Base-by-base conservation (phyloP, 2,888 invertebrate species). In the Cheilosia vernalis region DNA sequence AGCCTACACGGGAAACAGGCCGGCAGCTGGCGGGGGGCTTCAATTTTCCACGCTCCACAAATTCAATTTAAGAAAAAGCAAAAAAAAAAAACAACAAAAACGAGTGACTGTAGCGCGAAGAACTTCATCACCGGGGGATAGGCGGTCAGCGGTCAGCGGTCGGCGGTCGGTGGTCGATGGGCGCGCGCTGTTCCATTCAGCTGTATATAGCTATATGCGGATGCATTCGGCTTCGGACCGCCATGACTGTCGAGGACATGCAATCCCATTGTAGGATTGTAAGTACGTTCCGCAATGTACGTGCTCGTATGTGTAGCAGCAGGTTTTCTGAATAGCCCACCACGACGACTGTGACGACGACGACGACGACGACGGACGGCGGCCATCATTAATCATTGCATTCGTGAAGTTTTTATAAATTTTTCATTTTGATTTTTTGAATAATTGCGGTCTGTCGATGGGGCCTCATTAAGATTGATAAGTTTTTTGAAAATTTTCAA, bases 401-500 rank as follows among this genome's bases (percentile, higher is more conserved):
- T 77, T 85, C 72, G 85, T 80, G 72, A 80, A 80, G 74, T 76
- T 80, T 81, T 85, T 85, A 77, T 85, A 85, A 85, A 85, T 86
- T 82, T 82, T 86, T 82, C 86, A 86, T 86, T 86, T 86, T 86
- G 86, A 78, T 85, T 85, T 85, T 85, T 80, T 85, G 85, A 85
- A 85, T 85, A 86, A 86, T 86, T 86, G 86, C 86, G 81, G 64
- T 82, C 86, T 86, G 86, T 86, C 86, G 86, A 86, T 86, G 86
- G 82, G 60, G 86, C 82, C 85, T 86, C 86, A 86, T 86, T 82
- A 90, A 90, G 90, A 91, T 91, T 90, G 89, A 90, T 91, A 90
- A 91, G 90, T 90, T 89, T 89, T 90, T 88, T 89, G 89, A 90
- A 89, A 89, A 90, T 89, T 90, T 90, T 89, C 90, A 90, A 91